Evolutionary conservation across 35 echinoderm and acorn worm genomes (phyloP), one percentile per base, ranked within the genome.

Genomic region (Strongylocentrotus purpuratus): DNA sequence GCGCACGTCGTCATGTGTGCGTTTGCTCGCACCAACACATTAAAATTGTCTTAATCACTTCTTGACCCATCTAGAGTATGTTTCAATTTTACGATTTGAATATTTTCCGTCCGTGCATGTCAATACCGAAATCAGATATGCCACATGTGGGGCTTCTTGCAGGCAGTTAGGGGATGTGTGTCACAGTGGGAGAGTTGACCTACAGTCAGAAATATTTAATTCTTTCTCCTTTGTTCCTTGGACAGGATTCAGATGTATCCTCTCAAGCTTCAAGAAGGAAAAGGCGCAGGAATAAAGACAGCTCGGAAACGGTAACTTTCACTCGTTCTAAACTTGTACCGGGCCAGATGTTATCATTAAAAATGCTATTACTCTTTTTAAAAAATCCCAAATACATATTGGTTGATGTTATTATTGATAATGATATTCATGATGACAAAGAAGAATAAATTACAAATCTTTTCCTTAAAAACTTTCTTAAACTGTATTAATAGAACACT

Each of bases 201-300:
- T 59, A 59, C 2, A n/a, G n/a, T n/a, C n/a, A 59, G 17, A 59
- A 59, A 0, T 12, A 59, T 12, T 7, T 59, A 5, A 28, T 78
- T 78, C 22, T 78, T 22, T 78, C 22, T 93, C 46, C 7, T 58
- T 58, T 55, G 15, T n/a, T 93, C 31, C 5, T 50, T 4, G 28
- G 50, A 28, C 41, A 93, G 91, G 91, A 93, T 58, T 93, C 91
- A 28, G 91, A 93, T 31, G 91, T 93, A 25, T 93, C 91, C 13
- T 93, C 91, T n/a, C 45, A 93, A 32, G 11, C 91, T 48, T 58
- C 91, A 12, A 93, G 91, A 93, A 47, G 91, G 13, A 93, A n/a
- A 58, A 47, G 91, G 48, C 91, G 46, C 11, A 47, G 48, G 48
- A 93, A 47, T 58, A 93, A 58, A 58, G 91, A 93, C 46, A 93